phyloP scores from a whole-genome alignment of 2,888 invertebrate genomes.

The Nephrotoma flavescens region DNA sequence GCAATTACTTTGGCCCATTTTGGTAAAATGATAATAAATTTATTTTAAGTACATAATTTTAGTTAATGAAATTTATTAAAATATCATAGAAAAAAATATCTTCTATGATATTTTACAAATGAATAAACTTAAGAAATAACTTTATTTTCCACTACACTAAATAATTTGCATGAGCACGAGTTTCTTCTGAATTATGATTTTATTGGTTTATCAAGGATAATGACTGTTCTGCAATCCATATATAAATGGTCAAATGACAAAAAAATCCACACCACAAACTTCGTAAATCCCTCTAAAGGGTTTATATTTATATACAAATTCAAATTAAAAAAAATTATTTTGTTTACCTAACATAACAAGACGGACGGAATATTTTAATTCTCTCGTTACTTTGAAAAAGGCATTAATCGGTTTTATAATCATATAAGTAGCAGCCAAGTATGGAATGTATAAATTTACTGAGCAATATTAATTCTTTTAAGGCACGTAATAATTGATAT shows the following conservation, averaged over 20 bases:
- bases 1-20: not conserved
- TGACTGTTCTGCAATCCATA: no score
- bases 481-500: not conserved
- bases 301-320: not conserved
- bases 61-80: not conserved
- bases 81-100: not conserved
- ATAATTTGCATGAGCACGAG: not conserved
- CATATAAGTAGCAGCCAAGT: not conserved
- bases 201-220: not conserved
- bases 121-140: not conserved
- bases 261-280: not conserved
- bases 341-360: not conserved
- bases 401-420: not conserved
- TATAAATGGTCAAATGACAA: no score
- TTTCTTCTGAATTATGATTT: not conserved
- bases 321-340: not conserved
- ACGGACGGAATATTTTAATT: not conserved
- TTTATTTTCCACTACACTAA: not conserved
- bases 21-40: not conserved
- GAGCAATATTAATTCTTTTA: not conserved
- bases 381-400: not conserved
- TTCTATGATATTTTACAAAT: not conserved
- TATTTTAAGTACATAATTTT: not conserved
- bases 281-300: not conserved
- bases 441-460: not conserved